phyloP scores from a whole-genome alignment of 2,888 invertebrate genomes.

The Acrobasis repandana region DNA sequence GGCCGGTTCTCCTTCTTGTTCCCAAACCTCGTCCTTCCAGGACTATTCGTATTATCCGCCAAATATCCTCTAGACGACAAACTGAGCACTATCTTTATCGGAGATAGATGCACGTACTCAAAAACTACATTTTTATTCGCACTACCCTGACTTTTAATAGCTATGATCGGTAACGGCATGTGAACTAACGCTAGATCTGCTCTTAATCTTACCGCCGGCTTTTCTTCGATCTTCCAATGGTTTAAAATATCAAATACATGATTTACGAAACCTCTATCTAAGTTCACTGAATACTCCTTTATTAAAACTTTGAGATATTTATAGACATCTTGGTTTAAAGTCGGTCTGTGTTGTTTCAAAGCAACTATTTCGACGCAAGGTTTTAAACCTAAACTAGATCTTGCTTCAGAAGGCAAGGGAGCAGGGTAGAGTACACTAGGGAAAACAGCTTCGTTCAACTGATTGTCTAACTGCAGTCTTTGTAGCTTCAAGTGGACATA shows the following conservation, averaged over 20 bases:
- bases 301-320: conserved; percentile 85
- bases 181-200: conserved; percentile 83
- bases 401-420: conserved; percentile 75
- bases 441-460: conserved; percentile 86
- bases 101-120: conserved; percentile 83
- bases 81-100: conserved; percentile 84
- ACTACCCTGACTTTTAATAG: conserved; percentile 64
- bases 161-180: conserved; percentile 79
- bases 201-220: conserved; percentile 81
- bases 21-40: conserved; percentile 53
- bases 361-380: conserved; percentile 84
- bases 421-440: conserved; percentile 86
- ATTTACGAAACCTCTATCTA: conserved; percentile 87
- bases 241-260: conserved; percentile 85
- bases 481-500: conserved; percentile 87
- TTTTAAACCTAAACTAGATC: conserved; percentile 53
- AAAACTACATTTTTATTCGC: conserved; percentile 71
- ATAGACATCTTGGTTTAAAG: conserved; percentile 81
- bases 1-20: conserved; percentile 73
- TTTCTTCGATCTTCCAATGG: conserved; percentile 82
- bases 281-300: conserved; percentile 86
- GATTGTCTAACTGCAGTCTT: conserved; percentile 88
- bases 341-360: conserved; percentile 76
- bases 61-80: conserved; percentile 77
- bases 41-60: conserved; percentile 57